A percentile compares a stretch with the other conserved stretches of the same genome.
Evolutionary conservation across 2,113 vertebrate species (phyloP).

Genomic region (Nematolebias whitei): DNA sequence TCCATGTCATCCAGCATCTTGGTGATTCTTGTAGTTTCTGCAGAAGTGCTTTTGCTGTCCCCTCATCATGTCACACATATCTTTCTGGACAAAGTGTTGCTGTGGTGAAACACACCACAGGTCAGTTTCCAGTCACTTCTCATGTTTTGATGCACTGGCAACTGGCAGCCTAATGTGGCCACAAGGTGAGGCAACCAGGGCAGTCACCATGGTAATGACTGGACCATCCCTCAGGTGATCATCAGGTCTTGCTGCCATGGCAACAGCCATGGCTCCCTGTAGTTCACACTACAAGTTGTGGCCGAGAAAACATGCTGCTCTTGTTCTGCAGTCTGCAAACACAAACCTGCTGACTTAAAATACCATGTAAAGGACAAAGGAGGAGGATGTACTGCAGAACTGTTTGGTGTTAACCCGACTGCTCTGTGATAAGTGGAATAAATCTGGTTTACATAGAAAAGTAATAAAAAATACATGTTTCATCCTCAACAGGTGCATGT

Average conservation of each 20-base stretch:
- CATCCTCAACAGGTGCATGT: conserved; percentile 36
- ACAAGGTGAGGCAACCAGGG: conserved; percentile 35
- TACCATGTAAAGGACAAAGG: neutral
- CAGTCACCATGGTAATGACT: conserved; percentile 66
- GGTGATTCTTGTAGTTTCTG: neutral
- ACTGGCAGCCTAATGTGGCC: conserved; percentile 16
- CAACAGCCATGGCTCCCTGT: conserved; percentile 64
- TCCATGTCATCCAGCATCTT: neutral
- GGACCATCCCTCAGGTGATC: conserved; percentile 58
- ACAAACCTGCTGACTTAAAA: neutral
- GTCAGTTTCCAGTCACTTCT: conserved; percentile 10
- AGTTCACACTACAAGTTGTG: conserved; percentile 28
- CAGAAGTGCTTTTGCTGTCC: neutral
- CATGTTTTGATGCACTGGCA: conserved; percentile 38
- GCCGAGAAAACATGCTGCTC: conserved; percentile 9
- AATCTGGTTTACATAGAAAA: too few relatives aligned
- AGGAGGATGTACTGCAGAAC: neutral
- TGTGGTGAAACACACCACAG: neutral
- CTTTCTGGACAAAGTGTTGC: neutral
- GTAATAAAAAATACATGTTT: too few relatives aligned
- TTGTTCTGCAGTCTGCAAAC: conserved; percentile 19
- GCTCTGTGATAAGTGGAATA: neutral
- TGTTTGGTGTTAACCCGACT: neutral
- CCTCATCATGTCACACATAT: too few relatives aligned
- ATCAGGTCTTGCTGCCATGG: conserved; percentile 61